phyloP scores from a whole-genome alignment of 2,797 vertebrate species.

The Microtus agrestis region DNA sequence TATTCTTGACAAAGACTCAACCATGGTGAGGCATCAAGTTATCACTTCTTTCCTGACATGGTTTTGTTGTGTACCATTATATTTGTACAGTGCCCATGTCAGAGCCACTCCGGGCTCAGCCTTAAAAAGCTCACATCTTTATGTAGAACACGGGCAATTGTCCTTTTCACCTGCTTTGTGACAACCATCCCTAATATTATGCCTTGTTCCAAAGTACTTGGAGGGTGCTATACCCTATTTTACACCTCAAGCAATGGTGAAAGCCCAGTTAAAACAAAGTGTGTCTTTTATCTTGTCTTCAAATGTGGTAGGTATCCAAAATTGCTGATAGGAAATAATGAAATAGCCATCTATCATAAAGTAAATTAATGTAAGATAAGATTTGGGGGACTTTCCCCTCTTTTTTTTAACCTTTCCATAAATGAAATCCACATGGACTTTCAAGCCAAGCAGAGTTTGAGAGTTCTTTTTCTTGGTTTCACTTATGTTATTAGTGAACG shows the following conservation, averaged over 20 bases:
- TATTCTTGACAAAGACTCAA: not conserved
- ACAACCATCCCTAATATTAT: not conserved
- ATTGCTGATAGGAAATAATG: conserved; percentile 33
- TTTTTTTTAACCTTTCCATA: conserved; percentile 12
- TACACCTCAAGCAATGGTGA: not conserved
- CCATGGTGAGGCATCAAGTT: not conserved
- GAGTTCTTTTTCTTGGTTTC: conserved; percentile 35
- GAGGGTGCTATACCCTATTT: not conserved
- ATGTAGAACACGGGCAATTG: not conserved
- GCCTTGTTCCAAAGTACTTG: conserved; percentile 1
- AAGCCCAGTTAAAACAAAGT: not conserved
- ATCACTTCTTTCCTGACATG: not conserved
- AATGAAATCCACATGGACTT: conserved; percentile 34
- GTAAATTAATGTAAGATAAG: not conserved
- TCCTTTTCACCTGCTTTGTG: not conserved
- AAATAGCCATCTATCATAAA: conserved; percentile 1
- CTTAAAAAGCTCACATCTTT: conserved; percentile 20
- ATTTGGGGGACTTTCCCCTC: not conserved
- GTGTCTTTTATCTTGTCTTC: not conserved
- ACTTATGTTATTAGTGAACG: conserved; percentile 48
- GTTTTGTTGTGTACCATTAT: not conserved
- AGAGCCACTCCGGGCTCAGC: not conserved
- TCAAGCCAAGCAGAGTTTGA: not conserved
- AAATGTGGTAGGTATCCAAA: not conserved
- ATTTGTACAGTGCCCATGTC: not conserved